Evolutionary conservation across 2,888 invertebrate species (phyloP).

Genomic region (Cancer borealis): DNA sequence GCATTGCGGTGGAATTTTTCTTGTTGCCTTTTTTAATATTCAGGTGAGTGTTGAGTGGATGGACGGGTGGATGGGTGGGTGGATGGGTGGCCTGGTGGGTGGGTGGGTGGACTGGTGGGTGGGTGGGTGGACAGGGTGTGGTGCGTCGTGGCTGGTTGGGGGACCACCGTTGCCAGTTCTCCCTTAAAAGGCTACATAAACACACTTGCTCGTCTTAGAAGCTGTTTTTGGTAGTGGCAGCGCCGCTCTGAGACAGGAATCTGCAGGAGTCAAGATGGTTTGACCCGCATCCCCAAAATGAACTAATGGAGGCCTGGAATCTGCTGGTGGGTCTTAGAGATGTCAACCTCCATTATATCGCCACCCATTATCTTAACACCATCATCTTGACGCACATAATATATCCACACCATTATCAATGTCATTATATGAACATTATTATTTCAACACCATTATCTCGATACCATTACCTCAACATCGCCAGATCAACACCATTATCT

Average conservation of each 20-base stretch:
- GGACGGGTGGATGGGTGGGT: neutral
- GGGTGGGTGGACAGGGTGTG: neutral
- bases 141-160: neutral
- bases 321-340: neutral
- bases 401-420: neutral
- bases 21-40: neutral
- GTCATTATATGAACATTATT: neutral
- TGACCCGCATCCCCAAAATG: neutral
- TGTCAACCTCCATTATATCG: neutral
- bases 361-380: neutral
- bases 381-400: neutral
- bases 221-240: slow-evolving; percentile 22
- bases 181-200: slow-evolving; percentile 10
- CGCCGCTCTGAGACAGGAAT: neutral
- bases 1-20: neutral
- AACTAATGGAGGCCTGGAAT: neutral
- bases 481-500: neutral
- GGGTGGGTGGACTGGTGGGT: neutral
- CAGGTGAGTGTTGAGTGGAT: neutral
- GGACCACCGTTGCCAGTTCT: neutral
- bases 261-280: neutral
- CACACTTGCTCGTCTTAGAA: neutral
- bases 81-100: neutral
- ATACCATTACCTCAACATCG: neutral
- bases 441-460: neutral